Evolutionary conservation across 2,797 vertebrate species (phyloP).

Genomic region (Sylvilagus floridanus): DNA sequence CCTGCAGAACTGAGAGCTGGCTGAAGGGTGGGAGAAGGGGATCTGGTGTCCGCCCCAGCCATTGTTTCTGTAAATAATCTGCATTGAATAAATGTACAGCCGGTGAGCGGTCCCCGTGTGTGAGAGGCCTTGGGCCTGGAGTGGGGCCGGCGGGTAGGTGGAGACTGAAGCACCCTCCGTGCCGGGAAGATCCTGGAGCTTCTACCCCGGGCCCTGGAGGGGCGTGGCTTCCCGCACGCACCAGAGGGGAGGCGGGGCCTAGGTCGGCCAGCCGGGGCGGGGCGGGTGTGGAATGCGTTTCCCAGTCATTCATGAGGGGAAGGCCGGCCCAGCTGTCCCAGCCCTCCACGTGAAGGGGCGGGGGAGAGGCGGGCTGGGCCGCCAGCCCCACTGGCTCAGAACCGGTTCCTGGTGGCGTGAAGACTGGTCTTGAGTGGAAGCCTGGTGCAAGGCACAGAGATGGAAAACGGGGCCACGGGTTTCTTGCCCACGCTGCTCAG

Average conservation of each 20-base stretch:
- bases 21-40: not conserved
- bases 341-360: accelerated
- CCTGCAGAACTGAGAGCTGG: slow-evolving; percentile 54
- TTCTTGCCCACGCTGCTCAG: not conserved
- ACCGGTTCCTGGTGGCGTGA: not conserved
- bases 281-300: not conserved
- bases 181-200: not conserved
- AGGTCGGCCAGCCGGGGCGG: not conserved
- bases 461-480: not conserved
- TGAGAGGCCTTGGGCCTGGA: not conserved
- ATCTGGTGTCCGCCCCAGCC: not conserved
- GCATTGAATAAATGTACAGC: slow-evolving; percentile 80
- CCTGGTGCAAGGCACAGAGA: not conserved
- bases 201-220: not conserved
- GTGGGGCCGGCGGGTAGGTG: not conserved
- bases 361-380: not conserved
- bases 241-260: not conserved
- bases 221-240: too few relatives aligned
- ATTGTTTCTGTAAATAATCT: slow-evolving; percentile 78
- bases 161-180: not conserved
- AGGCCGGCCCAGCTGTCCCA: not conserved
- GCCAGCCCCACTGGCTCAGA: not conserved
- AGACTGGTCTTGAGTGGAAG: not conserved
- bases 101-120: slow-evolving; percentile 24
- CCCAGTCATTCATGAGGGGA: not conserved